Percentiles rank a stretch among this genome's conserved stretches.
These are phyloP conservation scores for Geotrupes spiniger DNA, from an alignment of 2,888 invertebrate species.

Conservation along the genomic window DNA sequence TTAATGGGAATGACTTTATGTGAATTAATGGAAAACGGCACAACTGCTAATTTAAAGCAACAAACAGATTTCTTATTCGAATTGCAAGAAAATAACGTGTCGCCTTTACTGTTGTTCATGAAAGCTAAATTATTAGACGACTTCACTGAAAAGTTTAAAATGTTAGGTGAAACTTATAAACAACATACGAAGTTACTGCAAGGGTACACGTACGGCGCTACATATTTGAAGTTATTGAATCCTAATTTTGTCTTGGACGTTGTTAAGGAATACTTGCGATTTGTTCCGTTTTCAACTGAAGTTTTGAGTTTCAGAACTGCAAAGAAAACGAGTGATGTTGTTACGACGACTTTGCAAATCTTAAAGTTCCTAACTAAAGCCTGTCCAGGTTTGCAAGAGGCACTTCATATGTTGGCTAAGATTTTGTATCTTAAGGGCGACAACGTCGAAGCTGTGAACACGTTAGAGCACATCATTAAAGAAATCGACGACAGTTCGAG, in stretches of 20 bases:
- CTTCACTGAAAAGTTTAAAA: constrained; percentile 56
- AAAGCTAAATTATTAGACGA: constrained; percentile 63
- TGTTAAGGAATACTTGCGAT: constrained; percentile 71
- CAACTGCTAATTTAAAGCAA: constrained; percentile 71
- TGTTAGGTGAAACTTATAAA: constrained; percentile 63
- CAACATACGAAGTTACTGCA: constrained; percentile 53
- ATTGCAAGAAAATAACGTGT: constrained; percentile 66
- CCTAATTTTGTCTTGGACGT: constrained; percentile 83
- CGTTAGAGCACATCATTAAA: constrained; percentile 71
- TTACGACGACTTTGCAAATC: constrained; percentile 42
- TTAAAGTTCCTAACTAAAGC: constrained; percentile 71
- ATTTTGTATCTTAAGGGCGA: constrained; percentile 80
- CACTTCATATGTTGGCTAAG: constrained; percentile 70
- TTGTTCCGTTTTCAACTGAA: constrained; percentile 55
- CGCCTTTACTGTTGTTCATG: constrained; percentile 66
- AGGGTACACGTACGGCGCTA: constrained; percentile 67
- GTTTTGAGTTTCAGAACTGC: constrained; percentile 10
- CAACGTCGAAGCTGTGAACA: constrained; percentile 64
- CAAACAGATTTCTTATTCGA: constrained; percentile 86
- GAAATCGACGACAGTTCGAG: constrained; percentile 75
- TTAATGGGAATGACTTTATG: constrained; percentile 80
- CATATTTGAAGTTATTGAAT: constrained; percentile 73
- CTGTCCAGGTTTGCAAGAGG: constrained; percentile 76
- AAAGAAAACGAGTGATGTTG: constrained; percentile 7
- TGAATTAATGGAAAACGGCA: constrained; percentile 72